Percentiles rank a stretch among this genome's conserved stretches.
Conservation (phyloP, 2,113 vertebrate species). For the Saccopteryx leptura region DNA sequence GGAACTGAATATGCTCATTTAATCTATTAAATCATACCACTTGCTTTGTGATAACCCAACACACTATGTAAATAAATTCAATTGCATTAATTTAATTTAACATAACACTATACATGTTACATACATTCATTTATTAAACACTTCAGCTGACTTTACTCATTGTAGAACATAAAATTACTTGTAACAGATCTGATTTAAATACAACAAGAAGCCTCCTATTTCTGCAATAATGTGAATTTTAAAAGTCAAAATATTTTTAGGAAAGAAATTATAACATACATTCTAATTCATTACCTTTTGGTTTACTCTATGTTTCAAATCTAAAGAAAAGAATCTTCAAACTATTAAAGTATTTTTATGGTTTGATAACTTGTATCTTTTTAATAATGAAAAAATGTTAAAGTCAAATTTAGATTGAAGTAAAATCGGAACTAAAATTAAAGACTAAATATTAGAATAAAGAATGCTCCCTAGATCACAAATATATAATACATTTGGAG, state of each 20-base stretch:
- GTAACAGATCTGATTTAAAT: not conserved
- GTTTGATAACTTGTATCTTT: slow-evolving; percentile 1
- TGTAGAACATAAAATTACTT: slow-evolving; percentile 31
- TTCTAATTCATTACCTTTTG: not conserved
- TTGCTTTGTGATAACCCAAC: slow-evolving; percentile 7
- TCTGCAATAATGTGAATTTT: not conserved
- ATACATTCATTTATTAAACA: slow-evolving; percentile 6
- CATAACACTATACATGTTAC: not conserved
- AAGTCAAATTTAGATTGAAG: slow-evolving; percentile 36
- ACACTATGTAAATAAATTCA: not conserved
- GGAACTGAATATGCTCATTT: not conserved
- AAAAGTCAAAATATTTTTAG: slow-evolving; percentile 11
- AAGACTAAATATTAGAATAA: not conserved
- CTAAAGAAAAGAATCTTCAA: slow-evolving; percentile 6
- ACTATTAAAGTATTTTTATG: not conserved
- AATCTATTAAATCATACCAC: not conserved
- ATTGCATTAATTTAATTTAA: not conserved
- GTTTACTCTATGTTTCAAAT: not conserved
- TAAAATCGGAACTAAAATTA: slow-evolving; percentile 25
- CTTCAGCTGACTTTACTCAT: not conserved
- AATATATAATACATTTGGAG: slow-evolving; percentile 16
- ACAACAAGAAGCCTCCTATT: not conserved
- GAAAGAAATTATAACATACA: not conserved
- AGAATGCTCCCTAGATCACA: not conserved
- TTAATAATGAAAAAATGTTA: slow-evolving; percentile 48